Evolutionary conservation across 2,113 vertebrate genomes (phyloP).

Genomic region (Nibea albiflora): DNA sequence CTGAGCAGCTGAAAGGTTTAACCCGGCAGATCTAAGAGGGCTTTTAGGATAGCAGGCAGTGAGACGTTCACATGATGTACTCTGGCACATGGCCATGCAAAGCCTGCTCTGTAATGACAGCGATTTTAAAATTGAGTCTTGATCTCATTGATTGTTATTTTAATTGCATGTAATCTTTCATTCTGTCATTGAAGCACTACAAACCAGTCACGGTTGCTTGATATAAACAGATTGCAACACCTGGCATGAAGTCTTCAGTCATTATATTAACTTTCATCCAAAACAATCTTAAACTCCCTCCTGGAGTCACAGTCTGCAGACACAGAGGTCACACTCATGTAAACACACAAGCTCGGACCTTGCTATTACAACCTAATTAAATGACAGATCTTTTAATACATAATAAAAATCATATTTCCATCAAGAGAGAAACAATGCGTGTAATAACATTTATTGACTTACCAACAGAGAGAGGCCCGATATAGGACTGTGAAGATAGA

Average conservation of each 20-base stretch:
- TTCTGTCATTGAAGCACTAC: too few relatives aligned
- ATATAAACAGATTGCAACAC: too few relatives aligned
- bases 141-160: too few relatives aligned
- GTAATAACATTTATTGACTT: background rate
- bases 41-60: background rate
- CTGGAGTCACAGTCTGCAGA: background rate
- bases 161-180: too few relatives aligned
- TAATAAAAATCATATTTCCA: too few relatives aligned
- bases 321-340: background rate
- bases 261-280: background rate
- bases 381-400: too few relatives aligned
- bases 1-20: too few relatives aligned
- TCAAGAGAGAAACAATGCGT: too few relatives aligned
- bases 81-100: too few relatives aligned
- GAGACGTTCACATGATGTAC: too few relatives aligned
- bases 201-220: too few relatives aligned
- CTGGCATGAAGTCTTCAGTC: too few relatives aligned
- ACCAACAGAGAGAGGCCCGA: background rate
- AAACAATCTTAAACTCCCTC: background rate
- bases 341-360: background rate
- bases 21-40: background rate
- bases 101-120: background rate
- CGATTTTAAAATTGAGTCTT: background rate
- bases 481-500: background rate
- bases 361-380: background rate